Conservation (phyloP, 2,113 vertebrate species). For the Parus major region DNA sequence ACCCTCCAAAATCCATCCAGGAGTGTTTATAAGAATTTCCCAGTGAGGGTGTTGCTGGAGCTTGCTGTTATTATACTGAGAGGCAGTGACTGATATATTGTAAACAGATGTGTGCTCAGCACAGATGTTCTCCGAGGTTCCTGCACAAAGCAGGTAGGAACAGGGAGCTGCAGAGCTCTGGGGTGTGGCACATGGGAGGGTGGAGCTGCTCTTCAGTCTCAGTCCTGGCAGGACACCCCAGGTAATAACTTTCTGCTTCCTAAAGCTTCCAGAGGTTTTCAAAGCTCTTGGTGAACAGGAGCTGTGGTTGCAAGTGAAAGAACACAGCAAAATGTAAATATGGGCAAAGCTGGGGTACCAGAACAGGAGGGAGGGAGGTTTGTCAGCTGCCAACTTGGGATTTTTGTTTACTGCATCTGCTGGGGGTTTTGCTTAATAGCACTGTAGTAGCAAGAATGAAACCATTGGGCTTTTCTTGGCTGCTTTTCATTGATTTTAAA, state of each 20-base stretch:
- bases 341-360: not conserved
- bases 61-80: not conserved
- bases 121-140: fast-evolving
- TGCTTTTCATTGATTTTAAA: not conserved
- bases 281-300: not conserved
- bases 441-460: not conserved
- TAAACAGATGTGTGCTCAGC: not conserved
- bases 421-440: not conserved
- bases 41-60: not conserved
- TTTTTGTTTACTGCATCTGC: not conserved
- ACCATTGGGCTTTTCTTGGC: not conserved
- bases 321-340: fast-evolving
- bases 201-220: not conserved
- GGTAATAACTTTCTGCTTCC: not conserved
- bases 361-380: not conserved
- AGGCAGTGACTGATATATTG: not conserved
- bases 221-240: not conserved
- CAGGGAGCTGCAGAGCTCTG: not conserved
- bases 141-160: not conserved
- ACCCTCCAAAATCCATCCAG: not conserved
- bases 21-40: not conserved
- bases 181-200: fast-evolving
- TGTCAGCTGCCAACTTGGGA: not conserved
- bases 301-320: not conserved
- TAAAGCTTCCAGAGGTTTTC: not conserved